Base-by-base conservation (phyloP, 2,888 invertebrate genomes). In the Drosophila greeni region DNA sequence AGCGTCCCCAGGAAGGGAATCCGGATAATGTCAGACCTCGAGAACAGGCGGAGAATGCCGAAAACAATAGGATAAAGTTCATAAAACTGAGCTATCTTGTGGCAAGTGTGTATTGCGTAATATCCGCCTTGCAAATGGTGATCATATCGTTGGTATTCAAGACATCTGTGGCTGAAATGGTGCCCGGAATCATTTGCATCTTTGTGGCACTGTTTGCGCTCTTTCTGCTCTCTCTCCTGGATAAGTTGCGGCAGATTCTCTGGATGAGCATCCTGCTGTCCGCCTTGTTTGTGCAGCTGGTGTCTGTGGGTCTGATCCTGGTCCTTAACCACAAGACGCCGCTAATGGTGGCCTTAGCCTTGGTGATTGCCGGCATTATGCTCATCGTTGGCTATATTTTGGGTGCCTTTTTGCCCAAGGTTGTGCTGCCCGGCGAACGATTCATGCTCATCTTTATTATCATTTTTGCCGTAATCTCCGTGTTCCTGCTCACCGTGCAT, bases 391-490 rank as follows among this genome's bases (percentile, higher is more conserved):
- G 47, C 55, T 73, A 72, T 42, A 2, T 51, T 0, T 12, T 56
- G 4, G 75, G 75, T 1, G 45, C 53, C 16, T 36, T 42, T 23
- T 26, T 74, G 26, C 77, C 75, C 5, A 14, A 9, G n/a, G 6
- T 2, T 1, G 1, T 60, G 2, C 45, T 77, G 39, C 75, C 75
- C n/a, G 73, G 77, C 11, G 62, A 71, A 20, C 20, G 62, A 1
- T 4, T 42, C 4, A 18, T 77, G 11, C 36, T 31, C 6, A 7
- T 58, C 0, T 8, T 48, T 8, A 14, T 71, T 1, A n/a, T 71
- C 2, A 0, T 61, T 2, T 72, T 72, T 31, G 24, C 45, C 0
- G 3, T 55, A 20, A 11, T 2, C 8, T 33, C 53, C 37, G n/a
- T 47, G 12, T 20, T 39, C 2, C 14, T 65, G 5, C 42, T 76